phyloP scores from a whole-genome alignment of 2,113 vertebrate genomes.

The Onychostruthus taczanowskii region DNA sequence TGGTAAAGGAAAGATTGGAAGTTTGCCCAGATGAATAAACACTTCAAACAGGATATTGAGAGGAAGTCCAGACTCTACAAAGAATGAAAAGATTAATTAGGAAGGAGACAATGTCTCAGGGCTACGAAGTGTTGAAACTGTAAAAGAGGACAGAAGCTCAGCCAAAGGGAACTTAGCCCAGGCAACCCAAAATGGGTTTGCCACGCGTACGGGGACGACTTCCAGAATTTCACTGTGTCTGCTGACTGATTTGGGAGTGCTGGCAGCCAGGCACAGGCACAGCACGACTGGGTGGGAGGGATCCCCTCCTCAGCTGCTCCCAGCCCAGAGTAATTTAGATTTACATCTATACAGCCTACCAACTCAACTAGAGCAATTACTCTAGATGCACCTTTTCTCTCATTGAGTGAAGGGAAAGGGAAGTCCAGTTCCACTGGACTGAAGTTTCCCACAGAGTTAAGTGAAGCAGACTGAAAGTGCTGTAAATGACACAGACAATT shows the following conservation, averaged over 20 bases:
- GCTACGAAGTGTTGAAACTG: neutral
- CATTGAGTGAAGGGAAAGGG: neutral
- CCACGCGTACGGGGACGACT: fast-evolving
- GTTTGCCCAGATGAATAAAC: neutral
- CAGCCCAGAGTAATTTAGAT: neutral
- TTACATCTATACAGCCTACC: neutral
- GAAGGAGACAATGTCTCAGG: neutral
- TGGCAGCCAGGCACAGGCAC: neutral
- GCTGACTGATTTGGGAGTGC: fast-evolving
- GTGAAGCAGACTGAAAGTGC: neutral
- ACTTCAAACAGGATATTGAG: neutral
- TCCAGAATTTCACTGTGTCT: neutral
- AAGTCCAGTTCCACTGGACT: neutral
- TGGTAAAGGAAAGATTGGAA: neutral
- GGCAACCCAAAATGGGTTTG: neutral
- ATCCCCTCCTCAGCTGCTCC: neutral
- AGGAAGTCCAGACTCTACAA: conserved; percentile 1
- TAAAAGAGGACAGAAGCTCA: neutral
- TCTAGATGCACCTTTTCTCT: neutral
- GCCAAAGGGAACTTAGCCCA: neutral
- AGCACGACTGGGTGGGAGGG: fast-evolving
- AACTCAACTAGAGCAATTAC: neutral
- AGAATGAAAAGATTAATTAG: conserved; percentile 20
- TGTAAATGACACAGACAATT: neutral
- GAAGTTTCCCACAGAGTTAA: neutral